Percentiles rank a stretch among this genome's conserved stretches.
These are phyloP conservation scores for Leptinotarsa undecemlineata DNA, from an alignment of 1,140 invertebrate species.

Conservation along the genomic window DNA sequence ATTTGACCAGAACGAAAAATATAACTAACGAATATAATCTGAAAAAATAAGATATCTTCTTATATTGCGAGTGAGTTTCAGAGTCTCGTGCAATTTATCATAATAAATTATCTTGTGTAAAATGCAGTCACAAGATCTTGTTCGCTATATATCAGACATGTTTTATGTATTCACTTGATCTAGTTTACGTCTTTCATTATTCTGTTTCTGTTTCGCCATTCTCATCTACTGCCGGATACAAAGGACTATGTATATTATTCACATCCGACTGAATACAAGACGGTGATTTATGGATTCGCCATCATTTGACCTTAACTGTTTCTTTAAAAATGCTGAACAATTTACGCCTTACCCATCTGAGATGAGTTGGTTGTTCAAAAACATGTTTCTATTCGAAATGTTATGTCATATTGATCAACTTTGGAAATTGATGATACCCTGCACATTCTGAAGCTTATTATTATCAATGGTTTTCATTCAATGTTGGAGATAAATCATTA, in stretches of 20 bases:
- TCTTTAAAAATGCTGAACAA: not conserved
- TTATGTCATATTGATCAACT: too few species aligned
- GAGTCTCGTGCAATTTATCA: not conserved
- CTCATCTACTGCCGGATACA: constrained; percentile 31
- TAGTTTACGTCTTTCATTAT: constrained; percentile 18
- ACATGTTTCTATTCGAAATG: too few species aligned
- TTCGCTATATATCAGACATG: constrained; percentile 16
- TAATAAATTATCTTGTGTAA: constrained; percentile 11
- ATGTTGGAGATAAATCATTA: too few species aligned
- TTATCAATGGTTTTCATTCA: too few species aligned
- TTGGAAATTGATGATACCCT: too few species aligned
- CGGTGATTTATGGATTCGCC: constrained; percentile 33
- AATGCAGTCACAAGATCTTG: constrained; percentile 17
- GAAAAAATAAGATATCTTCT: too few species aligned
- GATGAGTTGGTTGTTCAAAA: too few species aligned
- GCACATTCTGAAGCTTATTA: too few species aligned
- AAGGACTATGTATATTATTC: constrained; percentile 34
- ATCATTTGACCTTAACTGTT: constrained; percentile 10
- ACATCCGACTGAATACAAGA: constrained; percentile 34
- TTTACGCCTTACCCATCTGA: too few species aligned
- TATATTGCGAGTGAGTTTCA: not conserved
- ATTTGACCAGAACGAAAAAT: too few species aligned
- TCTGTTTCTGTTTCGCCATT: constrained; percentile 16
- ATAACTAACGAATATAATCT: too few species aligned
- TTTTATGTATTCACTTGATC: constrained; percentile 6